Conservation (phyloP, 2,797 vertebrate species). For the Coregonus sp. region DNA sequence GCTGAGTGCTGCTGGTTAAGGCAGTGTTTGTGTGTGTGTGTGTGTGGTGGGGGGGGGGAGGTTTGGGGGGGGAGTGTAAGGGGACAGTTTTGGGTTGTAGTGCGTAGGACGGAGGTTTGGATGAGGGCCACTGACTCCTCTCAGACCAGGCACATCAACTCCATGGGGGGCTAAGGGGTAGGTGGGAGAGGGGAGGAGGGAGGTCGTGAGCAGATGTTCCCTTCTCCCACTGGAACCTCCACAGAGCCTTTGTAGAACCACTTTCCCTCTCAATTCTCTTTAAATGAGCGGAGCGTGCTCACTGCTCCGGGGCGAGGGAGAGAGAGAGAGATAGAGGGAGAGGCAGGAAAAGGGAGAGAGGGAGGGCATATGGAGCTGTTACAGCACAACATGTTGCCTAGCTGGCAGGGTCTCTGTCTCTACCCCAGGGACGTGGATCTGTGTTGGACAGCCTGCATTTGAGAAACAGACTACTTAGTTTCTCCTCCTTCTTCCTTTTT, state of each 20-base stretch:
- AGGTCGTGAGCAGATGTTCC: conserved; percentile 38
- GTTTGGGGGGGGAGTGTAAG: background rate
- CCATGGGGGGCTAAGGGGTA: background rate
- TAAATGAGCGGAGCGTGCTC: background rate
- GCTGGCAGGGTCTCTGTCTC: background rate
- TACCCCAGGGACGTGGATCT: too few relatives aligned
- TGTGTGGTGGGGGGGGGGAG: background rate
- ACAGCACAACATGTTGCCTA: background rate
- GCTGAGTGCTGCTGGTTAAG: background rate
- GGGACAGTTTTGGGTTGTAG: conserved; percentile 2
- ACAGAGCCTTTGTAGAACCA: background rate
- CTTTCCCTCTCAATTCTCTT: background rate
- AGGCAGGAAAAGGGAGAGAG: background rate
- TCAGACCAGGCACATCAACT: conserved; percentile 20
- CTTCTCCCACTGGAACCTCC: background rate
- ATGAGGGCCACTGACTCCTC: conserved; percentile 13
- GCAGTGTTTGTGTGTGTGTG: conserved; percentile 10
- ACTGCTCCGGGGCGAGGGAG: background rate
- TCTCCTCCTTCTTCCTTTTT: too few relatives aligned
- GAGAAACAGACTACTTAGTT: too few relatives aligned
- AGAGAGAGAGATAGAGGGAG: background rate
- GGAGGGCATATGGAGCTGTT: background rate
- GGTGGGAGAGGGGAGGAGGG: background rate
- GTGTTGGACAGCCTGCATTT: too few relatives aligned
- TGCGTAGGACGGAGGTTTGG: conserved; percentile 1